Base-by-base conservation (phyloP, 1,140 invertebrate genomes). In the Drosophila virilis region DNA sequence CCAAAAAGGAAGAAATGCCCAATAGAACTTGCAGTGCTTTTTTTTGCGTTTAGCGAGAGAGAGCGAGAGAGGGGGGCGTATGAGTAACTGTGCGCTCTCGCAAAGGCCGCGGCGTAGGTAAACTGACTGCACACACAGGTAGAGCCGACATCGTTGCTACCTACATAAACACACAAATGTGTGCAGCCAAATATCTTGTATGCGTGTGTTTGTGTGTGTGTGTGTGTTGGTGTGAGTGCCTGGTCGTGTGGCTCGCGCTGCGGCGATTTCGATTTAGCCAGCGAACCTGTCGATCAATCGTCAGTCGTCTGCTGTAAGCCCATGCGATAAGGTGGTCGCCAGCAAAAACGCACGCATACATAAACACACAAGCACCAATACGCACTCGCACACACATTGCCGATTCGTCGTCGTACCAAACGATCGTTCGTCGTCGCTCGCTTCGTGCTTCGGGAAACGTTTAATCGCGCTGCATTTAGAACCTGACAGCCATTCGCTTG, bases 221-320 rank as follows among this genome's bases (percentile, higher is more conserved):
- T 62, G 83, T 17, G 17, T 17, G 17, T 17, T 17, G 17, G 17
- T 17, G 17, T 17, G 17, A 17, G 17, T 17, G 67, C 65, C 59
- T 83, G 83, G 86, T 91, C 90, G 90, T 91, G 90, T 91, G 90
- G 90, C 90, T 82, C 69, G 58, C 72, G 72, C 74, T 77, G 73
- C 86, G 68, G 88, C 82, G 67, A 90, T 88, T 91, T 91, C 82
- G 77, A 86, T 90, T 91, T 91, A 91, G 85, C 83, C 86, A 72
- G 80, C 86, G 68, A 91, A 91, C 90, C 90, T 91, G 90, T 91
- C 90, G 90, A 91, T 91, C 90, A 91, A 89, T 85, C 76, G 78
- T 91, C 90, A 91, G 74, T 91, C 90, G 83, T 91, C 83, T 81
- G 83, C 83, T 78, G 73, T 82, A 75, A 85, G 83, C 83, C 90